Evolutionary conservation across 2,888 invertebrate genomes (phyloP).

Genomic region (Dendrolimus pini): DNA sequence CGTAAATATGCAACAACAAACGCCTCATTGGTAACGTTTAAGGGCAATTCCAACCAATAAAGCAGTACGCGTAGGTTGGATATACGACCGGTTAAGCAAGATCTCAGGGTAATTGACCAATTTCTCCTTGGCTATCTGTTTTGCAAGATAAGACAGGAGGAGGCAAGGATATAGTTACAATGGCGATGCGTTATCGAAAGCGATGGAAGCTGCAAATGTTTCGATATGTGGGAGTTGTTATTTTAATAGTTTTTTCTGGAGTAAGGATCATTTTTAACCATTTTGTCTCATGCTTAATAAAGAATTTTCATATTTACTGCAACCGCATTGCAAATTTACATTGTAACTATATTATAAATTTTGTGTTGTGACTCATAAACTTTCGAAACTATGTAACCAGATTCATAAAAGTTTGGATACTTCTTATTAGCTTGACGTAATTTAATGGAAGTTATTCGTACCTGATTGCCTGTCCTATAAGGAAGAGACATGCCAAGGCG

Average conservation of each 20-base stretch:
- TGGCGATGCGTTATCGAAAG: conserved; percentile 34
- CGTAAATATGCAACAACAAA: conserved; percentile 69
- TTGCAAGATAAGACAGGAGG: conserved; percentile 1
- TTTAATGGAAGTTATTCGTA: no score
- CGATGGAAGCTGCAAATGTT: conserved; percentile 49
- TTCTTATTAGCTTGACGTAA: no score
- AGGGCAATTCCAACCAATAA: conserved; percentile 72
- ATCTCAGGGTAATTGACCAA: conserved; percentile 24
- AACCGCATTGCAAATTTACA: no score
- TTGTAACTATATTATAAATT: no score
- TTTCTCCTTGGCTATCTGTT: neutral
- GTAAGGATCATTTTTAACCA: no score
- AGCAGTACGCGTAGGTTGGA: conserved; percentile 60
- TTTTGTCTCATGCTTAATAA: no score
- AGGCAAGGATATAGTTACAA: conserved; percentile 19
- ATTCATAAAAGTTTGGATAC: no score
- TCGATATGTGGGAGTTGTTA: conserved; percentile 53
- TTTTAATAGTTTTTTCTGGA: conserved; percentile 31
- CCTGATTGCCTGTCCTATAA: no score
- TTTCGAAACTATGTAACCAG: no score
- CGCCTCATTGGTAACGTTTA: conserved; percentile 73
- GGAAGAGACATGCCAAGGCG: no score
- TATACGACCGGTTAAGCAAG: conserved; percentile 41
- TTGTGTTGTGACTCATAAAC: no score
- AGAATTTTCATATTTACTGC: no score